Evolutionary conservation across 2,888 invertebrate genomes (phyloP), one percentile per base, ranked within the genome.

Genomic region (Cheilosia vernalis): DNA sequence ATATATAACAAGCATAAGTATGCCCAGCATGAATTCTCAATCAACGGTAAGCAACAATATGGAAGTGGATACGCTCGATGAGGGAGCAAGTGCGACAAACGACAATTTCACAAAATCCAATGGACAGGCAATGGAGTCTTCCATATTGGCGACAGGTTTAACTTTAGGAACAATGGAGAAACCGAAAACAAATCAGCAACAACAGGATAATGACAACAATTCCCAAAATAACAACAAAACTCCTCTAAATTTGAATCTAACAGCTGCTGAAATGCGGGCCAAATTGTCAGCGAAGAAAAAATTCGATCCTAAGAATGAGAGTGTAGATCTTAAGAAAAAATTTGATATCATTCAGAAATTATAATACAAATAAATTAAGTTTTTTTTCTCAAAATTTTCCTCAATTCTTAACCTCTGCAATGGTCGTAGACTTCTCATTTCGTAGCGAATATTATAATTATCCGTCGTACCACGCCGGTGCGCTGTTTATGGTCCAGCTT

Each of bases 331-430:
- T 90, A 96, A 96, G 92, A 96, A 97, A 93, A 98, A 98, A 93
- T 97, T 97, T 91, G 97, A 98, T 92, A 98, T 98, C 91, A 96
- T 98, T 88, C 97, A 98, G 92, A 97, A 98, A 93, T 95, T 98
- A 92, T 98, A 95, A 93, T 56, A 51, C 17, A 95, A 93, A 58
- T 30, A n/a, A 27, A 63, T 19, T 19, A 24, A 13, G n/a, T 7
- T 13, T 51, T 21, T 21, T 9, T 30, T 19, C 6, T 33, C 10
- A 1, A 37, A 10, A 37, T 13, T 30, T 13, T 37, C 3, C 4
- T 37, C 37, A 37, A 37, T 37, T 37, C 3, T 3, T 37, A 3
- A 37, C 10, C 10, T 33, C 10, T 1, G 10, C 1, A 33, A n/a
- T n/a, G n/a, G n/a, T 33, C 10, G 10, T 33, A 7, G 27, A 30